Evolutionary conservation across 2,113 vertebrate species (phyloP).

Genomic region (Shinisaurus crocodilurus): DNA sequence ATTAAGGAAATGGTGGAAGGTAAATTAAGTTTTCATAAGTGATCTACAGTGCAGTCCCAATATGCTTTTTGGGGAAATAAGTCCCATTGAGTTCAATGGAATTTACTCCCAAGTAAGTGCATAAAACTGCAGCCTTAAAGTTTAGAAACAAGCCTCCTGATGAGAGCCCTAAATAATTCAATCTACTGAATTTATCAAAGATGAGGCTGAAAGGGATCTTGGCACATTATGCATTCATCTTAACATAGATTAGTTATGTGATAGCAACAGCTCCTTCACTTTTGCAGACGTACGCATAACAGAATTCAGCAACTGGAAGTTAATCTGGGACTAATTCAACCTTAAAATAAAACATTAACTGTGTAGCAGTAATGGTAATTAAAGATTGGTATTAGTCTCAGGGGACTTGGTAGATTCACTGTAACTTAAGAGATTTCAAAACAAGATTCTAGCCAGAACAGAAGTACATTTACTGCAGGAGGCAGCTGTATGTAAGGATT

Average conservation of each 20-base stretch:
- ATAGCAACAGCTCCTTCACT: neutral
- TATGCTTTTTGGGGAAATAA: neutral
- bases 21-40: neutral
- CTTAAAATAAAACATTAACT: slow-evolving; percentile 18
- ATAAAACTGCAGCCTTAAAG: neutral
- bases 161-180: neutral
- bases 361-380: slow-evolving; percentile 12
- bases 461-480: neutral
- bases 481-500: neutral
- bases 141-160: neutral
- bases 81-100: neutral
- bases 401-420: neutral
- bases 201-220: neutral
- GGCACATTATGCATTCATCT: neutral
- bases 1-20: neutral
- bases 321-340: neutral
- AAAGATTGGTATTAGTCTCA: neutral
- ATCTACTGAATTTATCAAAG: neutral
- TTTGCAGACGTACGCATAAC: neutral
- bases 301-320: slow-evolving; percentile 7
- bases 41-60: neutral
- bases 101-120: neutral
- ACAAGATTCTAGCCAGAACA: neutral
- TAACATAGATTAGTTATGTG: neutral
- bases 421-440: neutral